Evolutionary conservation across 2,888 invertebrate genomes (phyloP).

Genomic region (Acanthococcus lagerstroemiae): DNA sequence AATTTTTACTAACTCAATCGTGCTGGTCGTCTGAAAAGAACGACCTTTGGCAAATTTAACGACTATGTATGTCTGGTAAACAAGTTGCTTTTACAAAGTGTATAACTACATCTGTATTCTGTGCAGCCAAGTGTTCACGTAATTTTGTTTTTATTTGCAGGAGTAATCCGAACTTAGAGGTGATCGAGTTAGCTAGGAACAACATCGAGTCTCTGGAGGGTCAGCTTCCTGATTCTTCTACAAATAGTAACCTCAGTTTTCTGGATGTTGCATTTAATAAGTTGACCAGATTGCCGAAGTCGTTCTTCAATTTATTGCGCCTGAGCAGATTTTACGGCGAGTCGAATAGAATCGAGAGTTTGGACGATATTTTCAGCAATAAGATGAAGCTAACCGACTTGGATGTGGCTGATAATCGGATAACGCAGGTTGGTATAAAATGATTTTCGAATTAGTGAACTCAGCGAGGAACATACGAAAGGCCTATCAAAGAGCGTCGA

Average conservation of each 20-base stretch:
- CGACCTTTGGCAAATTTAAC: too few species aligned
- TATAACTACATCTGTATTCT: too few species aligned
- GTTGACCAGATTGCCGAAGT: constrained; percentile 58
- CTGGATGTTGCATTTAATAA: constrained; percentile 66
- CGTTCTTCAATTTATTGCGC: constrained; percentile 57
- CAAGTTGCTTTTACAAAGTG: too few species aligned
- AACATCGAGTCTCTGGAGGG: constrained; percentile 62
- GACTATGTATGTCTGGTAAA: too few species aligned
- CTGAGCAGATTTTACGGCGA: constrained; percentile 62
- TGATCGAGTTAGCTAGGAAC: constrained; percentile 70
- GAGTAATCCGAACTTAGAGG: constrained; percentile 59
- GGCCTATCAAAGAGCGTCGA: too few species aligned
- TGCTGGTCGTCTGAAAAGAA: too few species aligned
- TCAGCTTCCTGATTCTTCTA: constrained; percentile 55
- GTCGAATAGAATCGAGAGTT: constrained; percentile 57
- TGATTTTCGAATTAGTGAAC: too few species aligned
- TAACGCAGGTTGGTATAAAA: too few species aligned
- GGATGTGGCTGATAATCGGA: constrained; percentile 61
- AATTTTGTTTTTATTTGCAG: constrained; percentile 38
- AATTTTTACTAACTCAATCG: too few species aligned
- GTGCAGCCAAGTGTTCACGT: neutral
- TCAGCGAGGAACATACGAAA: too few species aligned
- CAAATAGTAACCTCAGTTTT: constrained; percentile 53
- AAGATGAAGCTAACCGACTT: constrained; percentile 56
- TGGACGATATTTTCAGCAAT: constrained; percentile 63